Conservation (phyloP, 2,113 vertebrate species). For the Ardeotis arabs region DNA sequence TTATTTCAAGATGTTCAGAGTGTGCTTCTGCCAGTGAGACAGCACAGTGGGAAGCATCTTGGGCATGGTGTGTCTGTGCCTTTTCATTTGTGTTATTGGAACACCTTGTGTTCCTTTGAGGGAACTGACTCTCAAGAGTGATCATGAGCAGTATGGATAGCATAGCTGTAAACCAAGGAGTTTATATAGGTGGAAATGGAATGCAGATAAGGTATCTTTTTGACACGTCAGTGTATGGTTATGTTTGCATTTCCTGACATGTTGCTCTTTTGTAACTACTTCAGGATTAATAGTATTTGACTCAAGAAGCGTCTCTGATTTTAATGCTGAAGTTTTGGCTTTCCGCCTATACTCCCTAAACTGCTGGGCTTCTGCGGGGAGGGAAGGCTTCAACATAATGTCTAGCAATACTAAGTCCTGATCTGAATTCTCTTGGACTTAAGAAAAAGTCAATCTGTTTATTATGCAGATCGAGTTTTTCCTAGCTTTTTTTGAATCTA, state of each 20-base stretch:
- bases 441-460: not conserved
- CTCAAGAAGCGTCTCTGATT: not conserved
- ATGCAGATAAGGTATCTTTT: not conserved
- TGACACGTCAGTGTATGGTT: not conserved
- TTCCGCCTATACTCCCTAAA: not conserved
- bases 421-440: not conserved
- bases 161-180: not conserved
- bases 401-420: not conserved
- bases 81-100: not conserved
- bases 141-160: accelerated
- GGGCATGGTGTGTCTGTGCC: not conserved
- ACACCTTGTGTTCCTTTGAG: not conserved
- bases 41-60: not conserved
- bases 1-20: not conserved
- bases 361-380: not conserved
- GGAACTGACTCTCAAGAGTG: not conserved
- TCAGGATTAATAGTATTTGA: not conserved
- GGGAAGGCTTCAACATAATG: not conserved
- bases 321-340: not conserved
- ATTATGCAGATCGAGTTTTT: not conserved
- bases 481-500: not conserved
- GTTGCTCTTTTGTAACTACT: not conserved
- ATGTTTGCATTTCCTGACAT: not conserved
- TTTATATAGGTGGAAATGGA: not conserved
- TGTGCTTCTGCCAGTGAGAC: not conserved